phyloP scores from a whole-genome alignment of 1,140 invertebrate species.

The Drosophila sproati region DNA sequence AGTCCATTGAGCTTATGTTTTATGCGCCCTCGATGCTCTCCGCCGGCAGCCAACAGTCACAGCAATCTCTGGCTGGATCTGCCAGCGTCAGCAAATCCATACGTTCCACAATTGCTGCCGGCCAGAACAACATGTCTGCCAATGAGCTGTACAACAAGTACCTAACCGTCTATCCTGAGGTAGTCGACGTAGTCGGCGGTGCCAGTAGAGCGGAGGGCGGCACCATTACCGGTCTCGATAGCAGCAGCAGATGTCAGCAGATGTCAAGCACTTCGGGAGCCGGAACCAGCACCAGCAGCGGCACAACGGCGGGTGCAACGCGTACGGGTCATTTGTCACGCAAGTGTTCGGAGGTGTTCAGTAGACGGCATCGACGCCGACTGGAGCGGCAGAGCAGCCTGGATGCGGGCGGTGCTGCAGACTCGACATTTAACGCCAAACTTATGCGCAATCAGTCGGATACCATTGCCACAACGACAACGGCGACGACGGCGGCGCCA shows the following conservation, averaged over 20 bases:
- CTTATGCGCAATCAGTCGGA: constrained; percentile 80
- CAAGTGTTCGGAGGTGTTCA: constrained; percentile 79
- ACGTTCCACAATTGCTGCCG: constrained; percentile 52
- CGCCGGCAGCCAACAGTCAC: constrained; percentile 73
- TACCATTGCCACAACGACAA: constrained; percentile 61
- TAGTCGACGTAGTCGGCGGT: constrained; percentile 45
- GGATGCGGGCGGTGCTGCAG: constrained; percentile 49
- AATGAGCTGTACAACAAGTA: constrained; percentile 70
- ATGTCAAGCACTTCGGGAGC: neutral
- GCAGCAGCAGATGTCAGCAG: constrained; percentile 24
- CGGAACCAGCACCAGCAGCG: neutral
- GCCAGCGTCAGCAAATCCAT: constrained; percentile 79
- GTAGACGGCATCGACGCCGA: constrained; percentile 66
- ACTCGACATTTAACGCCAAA: constrained; percentile 46
- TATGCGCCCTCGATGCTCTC: constrained; percentile 78
- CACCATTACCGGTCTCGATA: constrained; percentile 6
- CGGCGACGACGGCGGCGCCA: constrained; percentile 16
- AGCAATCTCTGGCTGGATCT: constrained; percentile 75
- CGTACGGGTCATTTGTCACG: constrained; percentile 67
- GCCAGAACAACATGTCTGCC: constrained; percentile 24
- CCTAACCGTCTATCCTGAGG: constrained; percentile 75
- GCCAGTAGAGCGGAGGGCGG: constrained; percentile 34
- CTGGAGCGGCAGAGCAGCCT: constrained; percentile 75
- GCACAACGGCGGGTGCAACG: constrained; percentile 2
- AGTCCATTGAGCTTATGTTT: constrained; percentile 87